Conservation (phyloP, 2,113 vertebrate species). For the Rhadina sibilatrix region DNA sequence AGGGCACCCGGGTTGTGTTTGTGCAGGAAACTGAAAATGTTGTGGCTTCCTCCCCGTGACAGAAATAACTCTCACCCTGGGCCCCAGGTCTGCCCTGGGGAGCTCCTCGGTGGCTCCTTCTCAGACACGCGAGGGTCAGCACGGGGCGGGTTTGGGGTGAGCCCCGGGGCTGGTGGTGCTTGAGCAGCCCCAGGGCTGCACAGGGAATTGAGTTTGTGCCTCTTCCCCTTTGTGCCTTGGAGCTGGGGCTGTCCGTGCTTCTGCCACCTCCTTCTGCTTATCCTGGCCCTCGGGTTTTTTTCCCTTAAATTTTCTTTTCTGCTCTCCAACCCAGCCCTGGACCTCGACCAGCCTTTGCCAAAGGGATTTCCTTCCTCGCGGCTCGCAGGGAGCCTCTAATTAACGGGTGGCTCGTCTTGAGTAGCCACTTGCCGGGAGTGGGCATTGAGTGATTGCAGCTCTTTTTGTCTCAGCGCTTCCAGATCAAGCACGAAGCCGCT, state of each 20-base stretch:
- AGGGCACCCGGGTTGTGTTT: neutral
- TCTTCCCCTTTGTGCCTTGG: neutral
- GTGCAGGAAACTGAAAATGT: slow-evolving; percentile 18
- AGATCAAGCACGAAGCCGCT: neutral
- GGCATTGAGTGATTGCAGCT: neutral
- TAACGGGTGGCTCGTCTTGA: neutral
- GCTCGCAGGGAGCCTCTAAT: neutral
- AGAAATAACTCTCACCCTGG: neutral
- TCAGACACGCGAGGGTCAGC: neutral
- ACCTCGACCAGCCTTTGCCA: neutral
- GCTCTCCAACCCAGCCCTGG: neutral
- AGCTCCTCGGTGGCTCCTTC: neutral
- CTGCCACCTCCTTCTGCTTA: neutral
- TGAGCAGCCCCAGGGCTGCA: rapidly evolving
- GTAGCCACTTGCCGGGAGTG: neutral
- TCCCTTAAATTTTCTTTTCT: neutral
- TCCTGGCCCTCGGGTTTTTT: too few relatives aligned
- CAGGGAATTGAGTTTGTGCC: neutral
- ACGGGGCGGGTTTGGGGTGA: neutral
- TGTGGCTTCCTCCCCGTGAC: neutral
- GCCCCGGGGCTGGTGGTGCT: rapidly evolving
- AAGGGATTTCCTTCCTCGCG: neutral
- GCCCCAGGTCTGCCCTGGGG: neutral
- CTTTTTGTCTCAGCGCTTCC: neutral
- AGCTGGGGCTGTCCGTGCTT: neutral